Evolutionary conservation across 2,888 invertebrate genomes (phyloP), one percentile per base, ranked within the genome.

Genomic region (Eupithecia vulgata): DNA sequence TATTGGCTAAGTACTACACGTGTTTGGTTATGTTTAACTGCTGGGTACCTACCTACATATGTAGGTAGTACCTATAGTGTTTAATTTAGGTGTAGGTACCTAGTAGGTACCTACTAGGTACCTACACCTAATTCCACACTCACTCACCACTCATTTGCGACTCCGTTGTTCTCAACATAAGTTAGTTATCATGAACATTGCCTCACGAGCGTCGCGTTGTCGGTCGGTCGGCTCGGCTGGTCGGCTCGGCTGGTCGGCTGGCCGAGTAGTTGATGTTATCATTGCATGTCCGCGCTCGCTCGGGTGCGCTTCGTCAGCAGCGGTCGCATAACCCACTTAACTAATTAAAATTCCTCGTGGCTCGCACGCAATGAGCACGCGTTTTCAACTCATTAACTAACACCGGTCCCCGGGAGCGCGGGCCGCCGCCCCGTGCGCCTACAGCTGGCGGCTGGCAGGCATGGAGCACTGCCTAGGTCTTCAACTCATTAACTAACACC

Each of bases 301-400:
- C 84, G 80, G 84, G 77, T 86, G 86, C 86, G 85, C 85, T 87
- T 83, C 84, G 77, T 83, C 81, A 81, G 75, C 81, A 81, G 75
- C 81, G 84, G 81, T 76, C 81, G 84, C 81, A 85, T 87, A 88
- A 88, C 85, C 85, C 88, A 88, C 87, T 88, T 87, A 83, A 83
- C 87, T 90, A 88, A 91, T 91, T 91, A 90, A 90, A 85, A 91
- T 90, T 90, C 89, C 87, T 88, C 85, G 86, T 81, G 85, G 87
- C 83, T 83, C 82, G 83, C 88, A 85, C 82, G 83, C 88, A 85
- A 82, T 84, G 86, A 86, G 84, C 85, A 83, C 87, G 86, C 87
- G 85, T 87, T 89, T 85, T 83, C 85, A 83, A 86, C 85, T 88
- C 86, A 87, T 88, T 88, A 88, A 84, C 85, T 84, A 81, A 75